A percentile compares a stretch with the other conserved stretches of the same genome.
Evolutionary conservation across 2,113 vertebrate genomes (phyloP).

Genomic region (Quiscalus mexicanus): DNA sequence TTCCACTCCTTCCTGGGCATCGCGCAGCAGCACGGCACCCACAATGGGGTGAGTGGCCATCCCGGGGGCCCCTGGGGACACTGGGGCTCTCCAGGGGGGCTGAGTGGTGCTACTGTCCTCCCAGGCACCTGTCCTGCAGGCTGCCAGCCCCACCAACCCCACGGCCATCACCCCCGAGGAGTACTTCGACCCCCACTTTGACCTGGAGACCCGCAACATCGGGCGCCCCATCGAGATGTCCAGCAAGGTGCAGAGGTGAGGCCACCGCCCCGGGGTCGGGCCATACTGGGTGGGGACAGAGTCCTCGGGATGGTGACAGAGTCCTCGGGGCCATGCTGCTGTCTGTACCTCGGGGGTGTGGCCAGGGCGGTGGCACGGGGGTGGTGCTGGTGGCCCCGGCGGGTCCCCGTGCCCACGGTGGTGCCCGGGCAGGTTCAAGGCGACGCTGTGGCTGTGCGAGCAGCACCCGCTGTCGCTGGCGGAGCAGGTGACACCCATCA

Average conservation of each 20-base stretch:
- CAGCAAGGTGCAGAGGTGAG: slow-evolving; percentile 96
- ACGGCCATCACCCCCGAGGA: slow-evolving; percentile 90
- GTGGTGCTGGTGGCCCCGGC: rapidly evolving
- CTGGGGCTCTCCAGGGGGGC: not conserved
- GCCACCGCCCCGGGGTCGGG: not conserved
- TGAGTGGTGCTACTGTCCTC: not conserved
- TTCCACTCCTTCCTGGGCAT: slow-evolving; percentile 97
- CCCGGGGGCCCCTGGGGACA: rapidly evolving
- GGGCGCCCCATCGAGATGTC: slow-evolving; percentile 93
- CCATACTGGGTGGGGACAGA: not conserved
- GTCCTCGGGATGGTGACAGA: rapidly evolving
- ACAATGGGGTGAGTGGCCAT: slow-evolving; percentile 83
- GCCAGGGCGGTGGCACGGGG: rapidly evolving
- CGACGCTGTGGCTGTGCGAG: slow-evolving; percentile 94
- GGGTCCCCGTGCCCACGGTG: not conserved
- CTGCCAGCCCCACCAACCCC: slow-evolving; percentile 89
- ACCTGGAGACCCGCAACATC: slow-evolving; percentile 87
- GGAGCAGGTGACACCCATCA: slow-evolving; percentile 94
- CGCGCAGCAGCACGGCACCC: slow-evolving; percentile 91
- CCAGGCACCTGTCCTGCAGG: slow-evolving; percentile 87
- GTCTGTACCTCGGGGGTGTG: rapidly evolving
- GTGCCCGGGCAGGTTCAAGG: slow-evolving; percentile 85
- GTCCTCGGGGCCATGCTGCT: rapidly evolving
- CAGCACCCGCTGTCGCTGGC: slow-evolving; percentile 92
- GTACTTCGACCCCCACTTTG: slow-evolving; percentile 89